A percentile compares a stretch with the other conserved stretches of the same genome.
These are phyloP conservation scores for Amazona ochrocephala DNA, from an alignment of 2,797 vertebrate genomes.

Conservation along the genomic window DNA sequence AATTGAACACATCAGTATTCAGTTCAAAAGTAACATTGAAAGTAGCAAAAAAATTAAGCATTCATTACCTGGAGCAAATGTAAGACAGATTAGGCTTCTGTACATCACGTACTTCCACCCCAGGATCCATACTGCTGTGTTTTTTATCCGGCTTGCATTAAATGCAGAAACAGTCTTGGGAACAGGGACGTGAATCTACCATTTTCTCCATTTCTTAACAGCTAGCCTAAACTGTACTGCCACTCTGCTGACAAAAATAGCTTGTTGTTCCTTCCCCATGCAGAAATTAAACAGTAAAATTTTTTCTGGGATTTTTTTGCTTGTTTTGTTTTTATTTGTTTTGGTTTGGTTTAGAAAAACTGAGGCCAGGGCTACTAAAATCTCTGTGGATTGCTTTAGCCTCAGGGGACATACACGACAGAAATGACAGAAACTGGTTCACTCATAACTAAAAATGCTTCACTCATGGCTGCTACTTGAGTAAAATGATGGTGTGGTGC, in stretches of 20 bases:
- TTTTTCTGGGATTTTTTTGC: not conserved
- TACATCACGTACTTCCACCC: not conserved
- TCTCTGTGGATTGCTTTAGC: not conserved
- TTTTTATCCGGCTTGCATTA: not conserved
- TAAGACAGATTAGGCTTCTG: not conserved
- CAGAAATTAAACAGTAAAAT: not conserved
- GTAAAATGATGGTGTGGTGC: not conserved
- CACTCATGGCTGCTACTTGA: not conserved
- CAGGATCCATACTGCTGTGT: not conserved
- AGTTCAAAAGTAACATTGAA: not conserved
- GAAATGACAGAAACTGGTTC: not conserved
- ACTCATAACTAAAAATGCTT: not conserved
- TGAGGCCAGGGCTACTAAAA: not conserved
- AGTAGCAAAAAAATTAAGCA: not conserved
- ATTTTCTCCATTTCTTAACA: not conserved
- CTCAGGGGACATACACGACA: not conserved
- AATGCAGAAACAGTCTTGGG: not conserved
- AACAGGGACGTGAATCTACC: not conserved
- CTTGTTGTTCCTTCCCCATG: not conserved
- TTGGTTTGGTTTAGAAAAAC: not conserved
- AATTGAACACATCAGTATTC: not conserved
- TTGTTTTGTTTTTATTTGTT: not conserved
- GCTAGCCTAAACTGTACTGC: not conserved
- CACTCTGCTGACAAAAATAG: not conserved
- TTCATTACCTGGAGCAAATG: not conserved